These are phyloP conservation scores for Brachycybe producta DNA, from an alignment of 2,888 invertebrate species.

Conservation along the genomic window DNA sequence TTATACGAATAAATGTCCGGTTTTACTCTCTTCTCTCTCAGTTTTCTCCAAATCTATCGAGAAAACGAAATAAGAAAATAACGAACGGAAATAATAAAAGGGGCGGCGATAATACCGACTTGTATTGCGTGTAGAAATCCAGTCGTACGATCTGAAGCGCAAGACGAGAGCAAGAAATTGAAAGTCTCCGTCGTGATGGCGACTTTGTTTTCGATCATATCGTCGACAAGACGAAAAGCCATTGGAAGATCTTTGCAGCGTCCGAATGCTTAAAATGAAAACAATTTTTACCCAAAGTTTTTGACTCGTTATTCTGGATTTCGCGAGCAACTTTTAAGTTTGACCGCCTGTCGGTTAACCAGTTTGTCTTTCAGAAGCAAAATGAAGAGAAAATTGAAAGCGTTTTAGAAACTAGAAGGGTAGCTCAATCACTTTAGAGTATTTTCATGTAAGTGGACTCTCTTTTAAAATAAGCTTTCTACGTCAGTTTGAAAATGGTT, in stretches of 20 bases:
- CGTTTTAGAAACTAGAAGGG: too few species aligned
- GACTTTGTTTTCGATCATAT: constrained; percentile 45
- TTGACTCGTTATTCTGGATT: too few species aligned
- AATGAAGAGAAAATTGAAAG: too few species aligned
- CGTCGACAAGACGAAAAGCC: constrained; percentile 71
- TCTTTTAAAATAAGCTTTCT: too few species aligned
- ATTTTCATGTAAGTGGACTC: too few species aligned
- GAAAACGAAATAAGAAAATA: constrained; percentile 12
- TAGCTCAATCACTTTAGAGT: too few species aligned
- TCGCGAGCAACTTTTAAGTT: too few species aligned
- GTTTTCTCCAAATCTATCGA: constrained; percentile 62
- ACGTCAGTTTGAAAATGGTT: too few species aligned
- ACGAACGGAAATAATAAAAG: constrained; percentile 1
- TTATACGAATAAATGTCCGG: constrained; percentile 66
- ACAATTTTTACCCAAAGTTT: not conserved
- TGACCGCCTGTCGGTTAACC: too few species aligned
- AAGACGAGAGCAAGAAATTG: constrained; percentile 69
- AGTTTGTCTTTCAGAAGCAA: too few species aligned
- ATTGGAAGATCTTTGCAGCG: constrained; percentile 60
- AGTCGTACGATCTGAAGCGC: constrained; percentile 59
- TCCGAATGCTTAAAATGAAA: constrained; percentile 52
- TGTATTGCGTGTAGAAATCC: constrained; percentile 70
- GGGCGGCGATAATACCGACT: constrained; percentile 31
- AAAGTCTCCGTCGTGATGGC: constrained; percentile 51
- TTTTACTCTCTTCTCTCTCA: constrained; percentile 48